These are phyloP conservation scores for Pseudomyrmex dendroicus DNA, from an alignment of 1,140 invertebrate genomes.

Conservation along the genomic window DNA sequence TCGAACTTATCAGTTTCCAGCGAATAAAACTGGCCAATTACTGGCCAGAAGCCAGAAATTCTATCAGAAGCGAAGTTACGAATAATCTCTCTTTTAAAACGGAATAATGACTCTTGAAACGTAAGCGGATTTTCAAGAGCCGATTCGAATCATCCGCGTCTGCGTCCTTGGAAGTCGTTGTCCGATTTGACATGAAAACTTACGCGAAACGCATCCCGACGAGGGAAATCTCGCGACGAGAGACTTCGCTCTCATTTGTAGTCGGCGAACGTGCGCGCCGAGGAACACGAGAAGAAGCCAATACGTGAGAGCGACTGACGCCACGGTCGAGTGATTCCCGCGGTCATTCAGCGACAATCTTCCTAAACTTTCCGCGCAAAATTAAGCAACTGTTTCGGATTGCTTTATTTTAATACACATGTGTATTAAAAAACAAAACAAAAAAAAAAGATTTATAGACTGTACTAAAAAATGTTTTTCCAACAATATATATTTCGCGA, in stretches of 20 bases:
- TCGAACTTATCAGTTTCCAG: too few species aligned
- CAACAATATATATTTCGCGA: neutral
- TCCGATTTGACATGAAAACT: conserved; percentile 44
- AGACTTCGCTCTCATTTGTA: conserved; percentile 64
- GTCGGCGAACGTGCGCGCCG: conserved; percentile 49
- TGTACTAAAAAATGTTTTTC: neutral
- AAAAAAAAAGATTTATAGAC: neutral
- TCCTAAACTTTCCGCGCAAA: conserved; percentile 17
- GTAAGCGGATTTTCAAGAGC: conserved; percentile 13
- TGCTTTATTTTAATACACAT: neutral
- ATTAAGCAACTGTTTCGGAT: too few species aligned
- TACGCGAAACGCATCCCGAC: conserved; percentile 44
- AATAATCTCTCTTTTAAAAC: too few species aligned
- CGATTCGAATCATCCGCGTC: neutral
- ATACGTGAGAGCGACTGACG: conserved; percentile 51
- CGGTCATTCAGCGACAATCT: neutral
- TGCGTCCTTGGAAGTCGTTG: conserved; percentile 34
- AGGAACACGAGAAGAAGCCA: conserved; percentile 19
- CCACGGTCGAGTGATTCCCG: conserved; percentile 47
- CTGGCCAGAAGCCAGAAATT: too few species aligned
- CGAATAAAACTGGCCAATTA: too few species aligned
- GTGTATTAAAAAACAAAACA: too few species aligned
- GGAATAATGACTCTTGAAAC: neutral
- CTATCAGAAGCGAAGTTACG: too few species aligned
- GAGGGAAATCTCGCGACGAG: conserved; percentile 53